Evolutionary conservation across 30 jellyfish, hydroid and myxozoan genomes (phyloP).

Genomic region (Turritopsis dohrnii): DNA sequence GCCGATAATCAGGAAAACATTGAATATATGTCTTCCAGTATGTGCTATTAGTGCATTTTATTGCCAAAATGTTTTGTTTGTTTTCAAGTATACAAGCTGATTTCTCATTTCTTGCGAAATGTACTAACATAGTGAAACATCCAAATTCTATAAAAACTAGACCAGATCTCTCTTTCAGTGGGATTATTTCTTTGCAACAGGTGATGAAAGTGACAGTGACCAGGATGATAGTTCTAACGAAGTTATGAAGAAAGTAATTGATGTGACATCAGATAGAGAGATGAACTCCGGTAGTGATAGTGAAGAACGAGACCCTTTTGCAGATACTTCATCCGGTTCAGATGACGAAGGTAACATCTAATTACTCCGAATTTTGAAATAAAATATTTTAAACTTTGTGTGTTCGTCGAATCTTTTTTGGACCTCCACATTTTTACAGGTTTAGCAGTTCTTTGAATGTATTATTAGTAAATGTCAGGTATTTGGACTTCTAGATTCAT

Average conservation of each 20-base stretch:
- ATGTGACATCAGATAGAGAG: slow-evolving; percentile 14
- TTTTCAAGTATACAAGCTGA: neutral
- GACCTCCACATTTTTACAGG: too few relatives aligned
- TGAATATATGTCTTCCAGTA: slow-evolving; percentile 34
- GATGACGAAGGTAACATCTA: slow-evolving; percentile 72
- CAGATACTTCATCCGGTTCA: slow-evolving; percentile 51
- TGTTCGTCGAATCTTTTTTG: neutral
- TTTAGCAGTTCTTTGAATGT: neutral
- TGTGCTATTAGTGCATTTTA: slow-evolving; percentile 1
- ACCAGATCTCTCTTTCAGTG: too few relatives aligned
- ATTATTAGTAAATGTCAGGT: neutral
- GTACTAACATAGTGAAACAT: neutral
- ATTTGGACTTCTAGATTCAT: slow-evolving; percentile 55
- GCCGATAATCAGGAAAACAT: slow-evolving; percentile 25
- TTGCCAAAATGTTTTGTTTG: neutral
- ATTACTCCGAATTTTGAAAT: neutral
- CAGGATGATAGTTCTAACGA: slow-evolving; percentile 20
- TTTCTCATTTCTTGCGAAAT: too few relatives aligned
- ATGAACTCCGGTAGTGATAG: neutral
- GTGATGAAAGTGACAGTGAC: slow-evolving; percentile 18
- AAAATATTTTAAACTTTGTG: too few relatives aligned
- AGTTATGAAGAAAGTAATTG: neutral
- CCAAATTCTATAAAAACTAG: too few relatives aligned
- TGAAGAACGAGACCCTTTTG: slow-evolving; percentile 25
- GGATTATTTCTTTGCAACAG: neutral